Base-by-base conservation (phyloP, 2,888 invertebrate species). In the Hydriomena furcata region DNA sequence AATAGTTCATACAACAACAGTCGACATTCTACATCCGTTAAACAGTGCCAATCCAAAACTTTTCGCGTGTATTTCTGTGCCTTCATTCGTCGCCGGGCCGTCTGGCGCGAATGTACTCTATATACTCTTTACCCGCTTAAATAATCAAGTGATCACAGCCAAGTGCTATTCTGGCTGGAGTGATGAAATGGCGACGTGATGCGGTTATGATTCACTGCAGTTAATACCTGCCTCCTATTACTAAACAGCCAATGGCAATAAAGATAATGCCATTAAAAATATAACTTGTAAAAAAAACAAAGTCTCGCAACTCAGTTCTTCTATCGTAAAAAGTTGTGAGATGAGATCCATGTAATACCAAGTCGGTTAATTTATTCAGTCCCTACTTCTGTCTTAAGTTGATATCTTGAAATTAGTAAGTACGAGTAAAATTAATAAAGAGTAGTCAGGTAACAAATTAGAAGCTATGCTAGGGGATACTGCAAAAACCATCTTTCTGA, bases 31-130 rank as follows among this genome's bases (percentile, higher is more conserved):
- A 51, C 65, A 67, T 71, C 72, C 65, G 71, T 50, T 60, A 44
- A 52, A 30, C 54, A 52, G 45, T 73, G 77, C 75, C 74, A 74
- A 52, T 3, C 61, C 55, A 25, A 53, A 38, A 54, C 48, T 59
- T 57, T 57, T 55, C 58, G 61, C 54, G 58, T 57, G 61, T 74
- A 70, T 70, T 69, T 68, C 61, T 62, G 61, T 56, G 21, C 47
- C 35, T 42, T 32, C 55, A 35, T 40, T 57, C 60, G 64, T 35
- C 76, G 78, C 76, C 78, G 66, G 52, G 73, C 79, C 77, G 79
- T 79, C 78, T 79, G 76, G 64, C 38, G 43, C 55, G 53, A 56
- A 62, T 61, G 63, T 61, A 60, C 58, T 58, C 55, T 60, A 60
- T 60, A 61, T 32, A 38, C 43, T 43, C 42, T 38, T 52, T 38